These are phyloP conservation scores for Spondyliosoma cantharus DNA, from an alignment of 2,797 vertebrate species.

Conservation along the genomic window DNA sequence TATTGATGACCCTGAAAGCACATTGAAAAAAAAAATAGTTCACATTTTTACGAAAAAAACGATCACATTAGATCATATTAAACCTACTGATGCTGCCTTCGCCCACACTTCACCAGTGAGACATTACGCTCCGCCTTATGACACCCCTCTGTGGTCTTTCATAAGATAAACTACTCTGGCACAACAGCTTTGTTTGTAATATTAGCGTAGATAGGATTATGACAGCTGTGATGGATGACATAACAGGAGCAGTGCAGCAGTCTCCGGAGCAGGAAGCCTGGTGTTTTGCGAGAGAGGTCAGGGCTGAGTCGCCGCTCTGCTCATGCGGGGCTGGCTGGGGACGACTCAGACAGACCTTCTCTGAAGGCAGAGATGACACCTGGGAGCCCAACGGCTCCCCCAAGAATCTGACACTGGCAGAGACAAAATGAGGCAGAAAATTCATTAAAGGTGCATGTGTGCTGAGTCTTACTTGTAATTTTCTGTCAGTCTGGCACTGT, in stretches of 20 bases:
- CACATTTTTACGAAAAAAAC: background rate
- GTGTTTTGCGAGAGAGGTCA: slow-evolving; percentile 55
- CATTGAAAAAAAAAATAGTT: background rate
- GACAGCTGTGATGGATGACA: slow-evolving; percentile 75
- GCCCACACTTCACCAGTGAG: background rate
- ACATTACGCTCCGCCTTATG: slow-evolving; percentile 22
- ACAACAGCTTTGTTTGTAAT: slow-evolving; percentile 67
- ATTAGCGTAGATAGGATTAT: slow-evolving; percentile 67
- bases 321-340: slow-evolving; percentile 30
- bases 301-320: slow-evolving; percentile 37
- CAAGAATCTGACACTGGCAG: slow-evolving; percentile 23
- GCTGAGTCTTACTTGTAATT: slow-evolving; percentile 44
- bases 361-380: slow-evolving; percentile 1
- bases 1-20: background rate
- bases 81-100: slow-evolving; percentile 16
- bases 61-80: background rate
- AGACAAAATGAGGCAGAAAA: slow-evolving; percentile 54
- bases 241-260: slow-evolving; percentile 48
- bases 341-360: background rate
- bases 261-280: slow-evolving; percentile 41
- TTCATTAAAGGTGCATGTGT: slow-evolving; percentile 46
- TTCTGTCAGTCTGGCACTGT: slow-evolving; percentile 24
- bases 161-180: slow-evolving; percentile 50
- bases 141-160: slow-evolving; percentile 25
- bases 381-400: slow-evolving; percentile 12